phyloP scores from a whole-genome alignment of 2,113 vertebrate species.

The Pollachius pollachius region DNA sequence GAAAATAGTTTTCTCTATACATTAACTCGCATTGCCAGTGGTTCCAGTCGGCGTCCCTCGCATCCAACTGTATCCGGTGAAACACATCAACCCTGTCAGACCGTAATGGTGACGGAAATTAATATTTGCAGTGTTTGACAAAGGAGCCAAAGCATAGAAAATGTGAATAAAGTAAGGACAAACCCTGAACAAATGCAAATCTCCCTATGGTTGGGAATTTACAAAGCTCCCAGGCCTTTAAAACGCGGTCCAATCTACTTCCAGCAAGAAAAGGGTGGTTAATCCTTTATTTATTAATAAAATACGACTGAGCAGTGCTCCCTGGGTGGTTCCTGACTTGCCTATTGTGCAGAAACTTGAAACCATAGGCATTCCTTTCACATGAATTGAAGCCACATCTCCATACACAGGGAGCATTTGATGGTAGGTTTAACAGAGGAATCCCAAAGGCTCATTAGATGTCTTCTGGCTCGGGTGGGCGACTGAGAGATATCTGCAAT shows the following conservation, averaged over 20 bases:
- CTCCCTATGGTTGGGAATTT: constrained; percentile 51
- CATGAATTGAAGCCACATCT: constrained; percentile 59
- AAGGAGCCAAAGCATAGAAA: constrained; percentile 40
- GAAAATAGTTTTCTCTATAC: neutral
- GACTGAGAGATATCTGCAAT: constrained; percentile 73
- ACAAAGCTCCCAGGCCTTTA: constrained; percentile 46
- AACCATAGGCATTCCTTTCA: constrained; percentile 52
- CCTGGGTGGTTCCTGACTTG: constrained; percentile 35
- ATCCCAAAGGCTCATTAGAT: constrained; percentile 79
- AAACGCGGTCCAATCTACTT: constrained; percentile 64
- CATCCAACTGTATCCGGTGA: constrained; percentile 26
- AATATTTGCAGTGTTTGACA: constrained; percentile 59
- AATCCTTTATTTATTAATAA: constrained; percentile 79
- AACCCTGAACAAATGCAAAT: constrained; percentile 63
- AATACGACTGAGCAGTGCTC: constrained; percentile 66
- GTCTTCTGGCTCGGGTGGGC: constrained; percentile 58
- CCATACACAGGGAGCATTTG: constrained; percentile 58
- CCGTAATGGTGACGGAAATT: constrained; percentile 52
- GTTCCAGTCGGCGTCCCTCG: constrained; percentile 14
- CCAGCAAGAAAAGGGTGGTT: constrained; percentile 50
- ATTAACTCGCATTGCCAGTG: neutral
- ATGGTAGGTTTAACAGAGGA: constrained; percentile 70
- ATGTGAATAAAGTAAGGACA: constrained; percentile 41
- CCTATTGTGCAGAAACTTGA: constrained; percentile 61
- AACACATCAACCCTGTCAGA: constrained; percentile 33